A percentile compares a stretch with the other conserved stretches of the same genome.
phyloP scores from a whole-genome alignment of 2,888 invertebrate genomes.

The Eristalis arbustorum region DNA sequence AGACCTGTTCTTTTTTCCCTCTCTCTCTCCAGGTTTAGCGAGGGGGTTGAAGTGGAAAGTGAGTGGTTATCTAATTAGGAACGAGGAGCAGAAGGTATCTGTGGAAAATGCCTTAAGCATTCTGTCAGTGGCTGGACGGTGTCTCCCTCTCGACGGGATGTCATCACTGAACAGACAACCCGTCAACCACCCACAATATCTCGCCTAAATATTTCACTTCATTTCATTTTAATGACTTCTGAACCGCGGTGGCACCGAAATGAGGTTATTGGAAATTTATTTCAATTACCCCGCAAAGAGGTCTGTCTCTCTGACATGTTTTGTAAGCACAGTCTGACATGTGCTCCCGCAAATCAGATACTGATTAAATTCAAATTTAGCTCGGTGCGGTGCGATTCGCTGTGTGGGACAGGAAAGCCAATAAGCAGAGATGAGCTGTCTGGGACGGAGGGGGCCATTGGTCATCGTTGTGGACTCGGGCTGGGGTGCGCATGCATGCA shows the following conservation, averaged over 20 bases:
- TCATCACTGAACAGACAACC: too few species aligned
- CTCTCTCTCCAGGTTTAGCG: neutral
- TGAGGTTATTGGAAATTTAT: neutral
- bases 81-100: neutral
- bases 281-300: neutral
- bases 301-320: neutral
- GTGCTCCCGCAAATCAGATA: neutral
- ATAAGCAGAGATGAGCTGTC: neutral
- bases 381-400: neutral
- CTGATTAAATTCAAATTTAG: conserved; percentile 17
- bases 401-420: neutral
- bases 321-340: neutral
- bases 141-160: too few species aligned
- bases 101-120: neutral
- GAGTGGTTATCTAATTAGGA: neutral
- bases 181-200: neutral
- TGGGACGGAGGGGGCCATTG: neutral
- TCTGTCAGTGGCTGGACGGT: neutral
- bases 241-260: neutral
- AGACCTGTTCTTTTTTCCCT: neutral
- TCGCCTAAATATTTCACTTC: neutral
- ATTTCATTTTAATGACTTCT: neutral
- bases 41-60: neutral
- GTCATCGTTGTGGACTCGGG: neutral
- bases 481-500: neutral